Conservation (phyloP, 2,797 vertebrate species). For the Chiroxiphia lanceolata region DNA sequence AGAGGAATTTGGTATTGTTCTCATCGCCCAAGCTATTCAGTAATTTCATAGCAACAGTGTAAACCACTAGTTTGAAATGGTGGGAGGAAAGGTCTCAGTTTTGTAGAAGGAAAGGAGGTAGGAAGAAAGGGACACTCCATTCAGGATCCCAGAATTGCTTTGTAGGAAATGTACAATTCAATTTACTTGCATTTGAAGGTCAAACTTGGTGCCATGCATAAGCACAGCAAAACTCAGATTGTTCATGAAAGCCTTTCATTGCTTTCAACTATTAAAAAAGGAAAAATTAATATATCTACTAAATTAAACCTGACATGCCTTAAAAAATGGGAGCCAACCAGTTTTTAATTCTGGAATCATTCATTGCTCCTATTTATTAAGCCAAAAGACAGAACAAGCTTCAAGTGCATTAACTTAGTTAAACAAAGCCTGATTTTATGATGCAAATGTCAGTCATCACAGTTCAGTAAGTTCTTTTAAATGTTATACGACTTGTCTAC, state of each 20-base stretch:
- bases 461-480: conserved; percentile 55
- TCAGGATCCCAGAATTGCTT: neutral
- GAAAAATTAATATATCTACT: conserved; percentile 55
- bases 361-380: conserved; percentile 47
- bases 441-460: conserved; percentile 66
- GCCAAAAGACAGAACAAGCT: conserved; percentile 47
- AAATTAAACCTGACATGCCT: conserved; percentile 61
- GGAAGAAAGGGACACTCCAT: neutral
- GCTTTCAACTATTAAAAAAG: conserved; percentile 11
- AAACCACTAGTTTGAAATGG: neutral
- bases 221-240: neutral
- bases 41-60: neutral
- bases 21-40: fast-evolving
- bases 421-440: conserved; percentile 65
- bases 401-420: conserved; percentile 66
- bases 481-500: conserved; percentile 20
- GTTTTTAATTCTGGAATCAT: conserved; percentile 43
- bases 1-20: neutral
- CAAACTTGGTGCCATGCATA: neutral
- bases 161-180: neutral
- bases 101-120: neutral
- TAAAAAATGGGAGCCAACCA: conserved; percentile 53
- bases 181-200: neutral
- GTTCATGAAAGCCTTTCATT: neutral
- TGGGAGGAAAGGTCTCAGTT: neutral